Percentiles rank a stretch among this genome's conserved stretches.
Evolutionary conservation across 2,797 vertebrate species (phyloP).

Genomic region (Intellagama lesueurii): DNA sequence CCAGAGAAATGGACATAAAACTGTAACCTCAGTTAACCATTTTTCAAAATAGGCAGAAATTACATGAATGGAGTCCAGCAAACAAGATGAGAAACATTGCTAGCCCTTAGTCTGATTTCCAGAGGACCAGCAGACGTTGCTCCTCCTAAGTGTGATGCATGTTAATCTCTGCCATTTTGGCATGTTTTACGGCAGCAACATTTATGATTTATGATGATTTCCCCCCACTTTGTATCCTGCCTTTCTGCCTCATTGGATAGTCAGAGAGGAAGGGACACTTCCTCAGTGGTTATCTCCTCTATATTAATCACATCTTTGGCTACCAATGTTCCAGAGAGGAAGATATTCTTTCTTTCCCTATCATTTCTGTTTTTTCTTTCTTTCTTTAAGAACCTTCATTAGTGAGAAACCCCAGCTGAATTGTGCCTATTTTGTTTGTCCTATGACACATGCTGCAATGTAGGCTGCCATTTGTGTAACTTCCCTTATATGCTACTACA

Average conservation of each 20-base stretch:
- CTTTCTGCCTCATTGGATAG: background rate
- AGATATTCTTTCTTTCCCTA: conserved; percentile 31
- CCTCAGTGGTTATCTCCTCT: background rate
- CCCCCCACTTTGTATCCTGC: background rate
- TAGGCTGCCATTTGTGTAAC: conserved; percentile 10
- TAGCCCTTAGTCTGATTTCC: background rate
- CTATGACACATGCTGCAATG: background rate
- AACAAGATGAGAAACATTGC: background rate
- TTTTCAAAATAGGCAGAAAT: background rate
- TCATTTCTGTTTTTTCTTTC: conserved; percentile 18
- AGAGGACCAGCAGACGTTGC: background rate
- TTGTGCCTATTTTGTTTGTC: conserved; percentile 4
- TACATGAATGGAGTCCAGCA: background rate
- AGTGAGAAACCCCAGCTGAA: conserved; percentile 18
- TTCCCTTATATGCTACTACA: background rate
- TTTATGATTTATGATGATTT: too few relatives aligned
- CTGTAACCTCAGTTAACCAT: background rate
- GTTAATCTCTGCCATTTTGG: background rate
- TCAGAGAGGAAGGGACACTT: background rate
- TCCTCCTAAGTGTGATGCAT: background rate
- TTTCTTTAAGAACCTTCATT: background rate
- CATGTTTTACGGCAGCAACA: background rate
- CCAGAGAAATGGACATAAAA: too few relatives aligned
- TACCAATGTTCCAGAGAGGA: background rate
- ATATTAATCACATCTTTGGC: background rate